These are phyloP conservation scores for Julus scanicus DNA, from an alignment of 2,888 invertebrate genomes.

Conservation along the genomic window DNA sequence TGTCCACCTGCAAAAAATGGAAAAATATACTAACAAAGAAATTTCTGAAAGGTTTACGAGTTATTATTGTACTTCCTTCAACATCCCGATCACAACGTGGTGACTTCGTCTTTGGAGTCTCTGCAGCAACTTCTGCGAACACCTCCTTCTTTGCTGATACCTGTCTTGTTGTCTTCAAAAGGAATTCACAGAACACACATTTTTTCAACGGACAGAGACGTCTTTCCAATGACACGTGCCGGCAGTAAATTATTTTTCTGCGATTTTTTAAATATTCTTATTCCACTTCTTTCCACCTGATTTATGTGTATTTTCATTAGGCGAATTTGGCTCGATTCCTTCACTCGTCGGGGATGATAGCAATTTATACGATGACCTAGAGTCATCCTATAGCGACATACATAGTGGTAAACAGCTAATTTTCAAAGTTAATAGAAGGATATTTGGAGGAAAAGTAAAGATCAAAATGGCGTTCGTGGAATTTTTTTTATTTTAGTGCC, in stretches of 20 bases:
- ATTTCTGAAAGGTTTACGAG: conserved; percentile 65
- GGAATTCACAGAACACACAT: conserved; percentile 68
- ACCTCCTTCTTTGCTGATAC: conserved; percentile 70
- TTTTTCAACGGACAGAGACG: conserved; percentile 58
- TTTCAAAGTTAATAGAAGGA: not conserved
- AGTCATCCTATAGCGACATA: not conserved
- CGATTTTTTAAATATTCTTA: not conserved
- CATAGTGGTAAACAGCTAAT: not conserved
- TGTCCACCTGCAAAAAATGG: not conserved
- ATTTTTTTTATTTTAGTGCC: not conserved
- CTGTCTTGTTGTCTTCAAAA: conserved; percentile 69
- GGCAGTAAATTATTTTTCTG: conserved; percentile 59
- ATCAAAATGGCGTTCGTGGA: not conserved
- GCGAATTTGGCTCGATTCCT: conserved; percentile 59
- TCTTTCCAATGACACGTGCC: conserved; percentile 57
- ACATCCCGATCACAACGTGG: conserved; percentile 84
- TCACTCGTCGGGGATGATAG: conserved; percentile 63
- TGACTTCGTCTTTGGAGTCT: conserved; percentile 85
- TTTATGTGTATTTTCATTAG: conserved; percentile 50
- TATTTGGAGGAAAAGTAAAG: not conserved
- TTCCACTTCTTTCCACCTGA: not conserved
- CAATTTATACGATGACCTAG: conserved; percentile 64
- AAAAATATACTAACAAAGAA: not conserved
- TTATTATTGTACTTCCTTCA: conserved; percentile 68
- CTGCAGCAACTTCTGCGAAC: conserved; percentile 74